phyloP scores from a whole-genome alignment of 2,888 invertebrate genomes.

The Smittia aterrima region DNA sequence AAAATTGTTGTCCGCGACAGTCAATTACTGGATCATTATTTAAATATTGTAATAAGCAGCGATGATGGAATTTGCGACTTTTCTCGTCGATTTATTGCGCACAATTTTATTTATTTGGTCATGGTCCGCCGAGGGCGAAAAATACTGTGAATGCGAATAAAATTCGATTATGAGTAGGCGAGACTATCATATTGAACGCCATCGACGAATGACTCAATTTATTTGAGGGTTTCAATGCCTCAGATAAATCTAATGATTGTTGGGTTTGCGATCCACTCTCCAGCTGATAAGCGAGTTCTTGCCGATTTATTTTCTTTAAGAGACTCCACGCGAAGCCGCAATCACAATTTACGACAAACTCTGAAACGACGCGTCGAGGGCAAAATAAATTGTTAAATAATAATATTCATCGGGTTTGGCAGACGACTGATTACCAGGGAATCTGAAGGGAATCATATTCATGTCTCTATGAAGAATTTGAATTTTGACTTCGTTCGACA shows the following conservation, averaged over 20 bases:
- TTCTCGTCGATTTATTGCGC: background rate
- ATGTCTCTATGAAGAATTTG: background rate
- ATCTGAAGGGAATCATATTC: background rate
- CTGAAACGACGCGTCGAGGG: background rate
- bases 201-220: background rate
- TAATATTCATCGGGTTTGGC: background rate
- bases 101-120: too few species aligned
- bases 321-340: background rate
- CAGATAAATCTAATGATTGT: background rate
- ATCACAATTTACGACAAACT: background rate
- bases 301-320: background rate
- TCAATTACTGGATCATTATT: conserved; percentile 16
- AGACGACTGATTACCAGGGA: background rate
- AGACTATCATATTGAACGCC: background rate
- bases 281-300: background rate
- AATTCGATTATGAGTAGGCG: too few species aligned
- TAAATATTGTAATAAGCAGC: background rate
- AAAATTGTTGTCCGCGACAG: background rate
- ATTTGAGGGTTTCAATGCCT: background rate
- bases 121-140: too few species aligned
- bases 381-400: background rate
- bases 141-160: too few species aligned
- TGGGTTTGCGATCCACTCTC: background rate
- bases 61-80: background rate
- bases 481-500: background rate